Conservation (phyloP, 2,113 vertebrate genomes). For the Elgaria multicarinata region DNA sequence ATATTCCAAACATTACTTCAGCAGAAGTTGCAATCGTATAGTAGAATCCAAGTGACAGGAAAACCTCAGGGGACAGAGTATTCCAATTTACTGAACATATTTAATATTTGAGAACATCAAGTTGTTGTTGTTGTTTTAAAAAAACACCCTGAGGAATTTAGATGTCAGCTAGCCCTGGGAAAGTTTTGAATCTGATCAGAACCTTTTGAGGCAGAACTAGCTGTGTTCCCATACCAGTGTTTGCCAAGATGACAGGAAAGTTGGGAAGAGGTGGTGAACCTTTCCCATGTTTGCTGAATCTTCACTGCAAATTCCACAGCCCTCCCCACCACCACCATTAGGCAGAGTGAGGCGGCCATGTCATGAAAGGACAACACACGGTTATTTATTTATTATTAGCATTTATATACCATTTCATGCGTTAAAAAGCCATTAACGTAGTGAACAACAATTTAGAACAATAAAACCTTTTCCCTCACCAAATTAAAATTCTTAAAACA, state of each 20-base stretch:
- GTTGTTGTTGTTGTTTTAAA: too few relatives aligned
- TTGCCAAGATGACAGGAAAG: not conserved
- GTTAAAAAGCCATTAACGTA: too few relatives aligned
- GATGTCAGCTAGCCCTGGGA: not conserved
- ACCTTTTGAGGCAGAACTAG: not conserved
- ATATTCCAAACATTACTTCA: conserved; percentile 18
- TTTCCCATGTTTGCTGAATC: not conserved
- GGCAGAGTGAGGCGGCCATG: too few relatives aligned
- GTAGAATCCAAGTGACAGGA: conserved; percentile 10
- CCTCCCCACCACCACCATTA: too few relatives aligned
- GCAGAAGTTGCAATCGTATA: not conserved
- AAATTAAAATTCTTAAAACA: too few relatives aligned
- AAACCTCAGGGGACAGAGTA: not conserved
- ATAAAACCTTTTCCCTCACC: too few relatives aligned
- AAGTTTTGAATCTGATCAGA: not conserved
- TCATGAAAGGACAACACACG: too few relatives aligned
- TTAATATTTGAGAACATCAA: conserved; percentile 9
- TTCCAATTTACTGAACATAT: conserved; percentile 12
- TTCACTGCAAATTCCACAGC: not conserved
- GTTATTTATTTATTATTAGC: too few relatives aligned
- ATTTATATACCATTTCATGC: too few relatives aligned
- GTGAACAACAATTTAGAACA: too few relatives aligned
- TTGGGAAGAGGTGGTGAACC: not conserved
- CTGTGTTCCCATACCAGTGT: not conserved
- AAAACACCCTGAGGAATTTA: not conserved